These are phyloP conservation scores for Drosophila lini DNA, from an alignment of 1,140 invertebrate species.

Conservation along the genomic window DNA sequence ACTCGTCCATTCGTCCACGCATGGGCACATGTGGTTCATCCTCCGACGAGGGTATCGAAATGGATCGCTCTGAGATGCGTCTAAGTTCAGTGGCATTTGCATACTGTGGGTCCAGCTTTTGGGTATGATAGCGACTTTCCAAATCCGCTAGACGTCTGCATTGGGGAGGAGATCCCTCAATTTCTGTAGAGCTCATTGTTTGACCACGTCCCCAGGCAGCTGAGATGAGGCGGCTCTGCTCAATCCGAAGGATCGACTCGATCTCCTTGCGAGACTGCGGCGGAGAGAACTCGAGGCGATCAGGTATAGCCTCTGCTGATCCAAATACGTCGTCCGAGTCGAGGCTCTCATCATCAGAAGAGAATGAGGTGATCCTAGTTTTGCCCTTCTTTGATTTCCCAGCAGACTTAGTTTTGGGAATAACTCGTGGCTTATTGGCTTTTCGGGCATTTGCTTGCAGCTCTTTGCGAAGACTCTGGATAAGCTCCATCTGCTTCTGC, in stretches of 20 bases:
- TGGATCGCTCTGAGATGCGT: constrained; percentile 88
- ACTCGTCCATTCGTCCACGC: constrained; percentile 79
- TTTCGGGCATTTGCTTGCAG: constrained; percentile 74
- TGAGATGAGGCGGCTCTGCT: constrained; percentile 88
- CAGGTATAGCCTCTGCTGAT: constrained; percentile 88
- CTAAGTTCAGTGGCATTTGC: constrained; percentile 87
- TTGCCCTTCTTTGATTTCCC: constrained; percentile 86
- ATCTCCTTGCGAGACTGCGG: constrained; percentile 89
- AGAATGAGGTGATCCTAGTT: constrained; percentile 89
- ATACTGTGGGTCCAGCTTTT: constrained; percentile 86
- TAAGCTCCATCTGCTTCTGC: constrained; percentile 85
- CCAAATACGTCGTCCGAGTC: constrained; percentile 90
- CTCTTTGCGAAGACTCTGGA: constrained; percentile 84
- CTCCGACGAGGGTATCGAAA: constrained; percentile 89
- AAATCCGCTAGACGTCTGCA: constrained; percentile 86
- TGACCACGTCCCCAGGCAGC: constrained; percentile 88
- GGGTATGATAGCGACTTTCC: constrained; percentile 87
- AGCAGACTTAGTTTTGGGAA: constrained; percentile 78
- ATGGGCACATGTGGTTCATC: constrained; percentile 86
- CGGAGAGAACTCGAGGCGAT: constrained; percentile 88
- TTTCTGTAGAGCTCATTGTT: constrained; percentile 90
- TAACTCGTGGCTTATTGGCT: constrained; percentile 74
- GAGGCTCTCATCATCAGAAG: constrained; percentile 89
- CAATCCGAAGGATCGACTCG: constrained; percentile 88
- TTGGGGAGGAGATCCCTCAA: constrained; percentile 89